A percentile compares a stretch with the other conserved stretches of the same genome.
Evolutionary conservation across 1,140 invertebrate genomes (phyloP).

Genomic region (Liolophura sinensis): DNA sequence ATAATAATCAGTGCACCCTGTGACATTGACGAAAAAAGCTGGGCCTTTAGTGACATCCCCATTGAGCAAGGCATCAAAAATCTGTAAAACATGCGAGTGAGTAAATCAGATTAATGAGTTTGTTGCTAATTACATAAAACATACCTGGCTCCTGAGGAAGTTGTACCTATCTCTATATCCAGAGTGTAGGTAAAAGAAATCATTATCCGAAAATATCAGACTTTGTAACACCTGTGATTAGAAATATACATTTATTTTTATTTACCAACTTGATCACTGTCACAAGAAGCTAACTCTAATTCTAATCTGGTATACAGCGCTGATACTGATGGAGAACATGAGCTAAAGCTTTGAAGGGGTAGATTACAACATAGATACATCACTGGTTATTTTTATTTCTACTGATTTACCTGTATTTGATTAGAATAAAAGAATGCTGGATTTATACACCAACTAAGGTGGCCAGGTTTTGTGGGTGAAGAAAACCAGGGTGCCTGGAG

Average conservation of each 20-base stretch:
- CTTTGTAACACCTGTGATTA: background rate
- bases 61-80: constrained; percentile 75
- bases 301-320: background rate
- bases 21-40: constrained; percentile 76
- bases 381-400: no score
- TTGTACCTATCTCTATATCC: background rate
- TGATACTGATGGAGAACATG: background rate
- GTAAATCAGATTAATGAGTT: background rate
- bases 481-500: no score
- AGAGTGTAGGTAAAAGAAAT: background rate
- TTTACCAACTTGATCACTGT: no score
- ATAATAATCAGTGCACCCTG: constrained; percentile 78
- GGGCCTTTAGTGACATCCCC: constrained; percentile 68
- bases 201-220: background rate
- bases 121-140: background rate
- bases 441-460: no score
- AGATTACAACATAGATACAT: background rate
- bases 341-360: no score
- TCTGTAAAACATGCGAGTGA: constrained; percentile 56
- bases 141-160: background rate
- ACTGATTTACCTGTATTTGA: no score
- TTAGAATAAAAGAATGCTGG: no score
- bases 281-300: no score
- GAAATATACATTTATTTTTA: background rate
- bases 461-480: no score